Conservation (phyloP, 2,113 vertebrate species). For the Nyctibius bracteatus region DNA sequence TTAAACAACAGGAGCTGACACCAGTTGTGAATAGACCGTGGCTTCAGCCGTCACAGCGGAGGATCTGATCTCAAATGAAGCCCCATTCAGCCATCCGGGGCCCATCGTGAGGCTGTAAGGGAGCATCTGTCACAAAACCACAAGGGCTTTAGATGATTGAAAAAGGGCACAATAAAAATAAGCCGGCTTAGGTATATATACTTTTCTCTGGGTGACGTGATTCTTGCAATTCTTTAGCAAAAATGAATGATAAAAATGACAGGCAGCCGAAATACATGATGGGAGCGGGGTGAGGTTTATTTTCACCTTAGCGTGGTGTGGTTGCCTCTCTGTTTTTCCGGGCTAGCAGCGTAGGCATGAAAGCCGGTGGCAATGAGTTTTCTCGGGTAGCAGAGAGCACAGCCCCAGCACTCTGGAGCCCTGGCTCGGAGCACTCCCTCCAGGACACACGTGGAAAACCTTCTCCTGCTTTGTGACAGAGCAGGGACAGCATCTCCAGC, state of each 20-base stretch:
- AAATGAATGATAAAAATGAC: background rate
- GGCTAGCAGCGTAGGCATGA: background rate
- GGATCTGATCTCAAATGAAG: conserved; percentile 12
- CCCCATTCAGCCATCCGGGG: background rate
- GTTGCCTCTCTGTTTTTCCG: background rate
- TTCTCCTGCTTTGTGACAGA: background rate
- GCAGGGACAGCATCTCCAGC: background rate
- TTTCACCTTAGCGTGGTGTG: background rate
- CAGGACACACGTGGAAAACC: background rate
- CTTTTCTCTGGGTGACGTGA: background rate
- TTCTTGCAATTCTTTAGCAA: background rate
- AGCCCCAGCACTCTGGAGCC: background rate
- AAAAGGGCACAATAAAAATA: background rate
- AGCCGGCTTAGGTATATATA: background rate
- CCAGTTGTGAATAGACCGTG: conserved; percentile 12
- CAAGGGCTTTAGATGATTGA: background rate
- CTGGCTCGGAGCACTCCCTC: background rate
- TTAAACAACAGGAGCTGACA: conserved; percentile 28
- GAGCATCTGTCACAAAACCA: conserved; percentile 27
- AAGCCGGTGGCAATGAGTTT: background rate
- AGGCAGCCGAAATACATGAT: rapidly evolving
- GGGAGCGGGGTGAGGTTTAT: background rate
- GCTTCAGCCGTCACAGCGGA: background rate
- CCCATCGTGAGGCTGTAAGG: conserved; percentile 2
- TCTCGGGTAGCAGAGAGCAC: background rate